Evolutionary conservation across 2,888 invertebrate genomes (phyloP).

Genomic region (Perithous albicinctus): DNA sequence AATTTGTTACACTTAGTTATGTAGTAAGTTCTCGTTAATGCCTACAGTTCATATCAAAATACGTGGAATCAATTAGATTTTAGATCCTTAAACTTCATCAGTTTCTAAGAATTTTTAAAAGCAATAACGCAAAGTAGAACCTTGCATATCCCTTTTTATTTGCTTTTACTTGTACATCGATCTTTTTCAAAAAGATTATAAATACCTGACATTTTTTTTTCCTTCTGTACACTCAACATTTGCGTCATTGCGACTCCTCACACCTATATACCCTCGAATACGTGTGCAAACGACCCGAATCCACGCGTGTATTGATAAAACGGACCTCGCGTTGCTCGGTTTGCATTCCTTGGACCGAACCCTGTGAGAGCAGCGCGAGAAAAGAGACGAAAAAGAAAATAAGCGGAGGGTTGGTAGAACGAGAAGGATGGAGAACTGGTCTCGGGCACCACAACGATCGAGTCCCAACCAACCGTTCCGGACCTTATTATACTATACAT

Average conservation of each 20-base stretch:
- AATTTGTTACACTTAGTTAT: too few species aligned
- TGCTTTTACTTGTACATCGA: too few species aligned
- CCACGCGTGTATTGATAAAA: neutral
- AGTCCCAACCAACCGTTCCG: constrained; percentile 16
- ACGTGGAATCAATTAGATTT: too few species aligned
- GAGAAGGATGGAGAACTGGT: constrained; percentile 23
- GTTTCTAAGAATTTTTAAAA: too few species aligned
- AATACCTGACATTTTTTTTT: too few species aligned
- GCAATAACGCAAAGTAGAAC: too few species aligned
- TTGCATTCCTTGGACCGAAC: constrained; percentile 75
- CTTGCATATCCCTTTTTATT: too few species aligned
- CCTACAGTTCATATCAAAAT: too few species aligned
- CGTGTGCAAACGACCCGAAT: neutral
- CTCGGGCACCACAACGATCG: constrained; percentile 48
- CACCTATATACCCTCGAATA: neutral
- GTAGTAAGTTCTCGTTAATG: too few species aligned
- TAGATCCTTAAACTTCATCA: too few species aligned
- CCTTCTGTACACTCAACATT: constrained; percentile 44
- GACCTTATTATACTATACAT: constrained; percentile 42
- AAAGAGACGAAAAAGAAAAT: constrained; percentile 40
- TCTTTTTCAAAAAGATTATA: too few species aligned
- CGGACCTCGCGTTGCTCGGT: constrained; percentile 76
- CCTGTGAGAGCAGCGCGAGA: constrained; percentile 66
- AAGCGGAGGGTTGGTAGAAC: constrained; percentile 3
- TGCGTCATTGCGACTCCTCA: constrained; percentile 62